phyloP scores from a whole-genome alignment of 1,140 invertebrate genomes.

The Sesamia nonagrioides region DNA sequence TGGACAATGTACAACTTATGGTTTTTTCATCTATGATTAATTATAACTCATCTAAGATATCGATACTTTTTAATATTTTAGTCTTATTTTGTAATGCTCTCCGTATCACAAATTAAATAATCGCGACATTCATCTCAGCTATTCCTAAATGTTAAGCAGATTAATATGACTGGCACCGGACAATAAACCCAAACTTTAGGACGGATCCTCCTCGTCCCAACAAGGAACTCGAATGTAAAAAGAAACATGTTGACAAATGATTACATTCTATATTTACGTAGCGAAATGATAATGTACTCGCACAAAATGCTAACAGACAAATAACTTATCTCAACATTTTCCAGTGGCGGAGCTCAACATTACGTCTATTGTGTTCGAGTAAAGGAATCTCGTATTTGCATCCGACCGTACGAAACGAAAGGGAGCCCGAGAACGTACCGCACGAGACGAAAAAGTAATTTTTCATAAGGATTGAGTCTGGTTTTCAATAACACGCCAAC shows the following conservation, averaged over 20 bases:
- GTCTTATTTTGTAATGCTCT: no score
- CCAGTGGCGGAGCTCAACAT: conserved; percentile 62
- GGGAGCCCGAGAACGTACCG: conserved; percentile 62
- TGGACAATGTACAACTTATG: no score
- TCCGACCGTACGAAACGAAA: conserved; percentile 65
- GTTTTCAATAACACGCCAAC: conserved; percentile 71
- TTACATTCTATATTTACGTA: conserved; percentile 55
- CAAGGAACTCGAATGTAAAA: conserved; percentile 4
- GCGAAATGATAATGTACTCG: conserved; percentile 58
- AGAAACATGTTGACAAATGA: conserved; percentile 51
- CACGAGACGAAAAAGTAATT: conserved; percentile 72
- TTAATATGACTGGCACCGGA: conserved; percentile 13
- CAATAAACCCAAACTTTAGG: conserved; percentile 14
- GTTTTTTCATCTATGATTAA: no score
- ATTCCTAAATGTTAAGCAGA: not conserved
- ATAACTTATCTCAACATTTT: conserved; percentile 72
- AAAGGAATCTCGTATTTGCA: conserved; percentile 74
- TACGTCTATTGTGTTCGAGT: conserved; percentile 68
- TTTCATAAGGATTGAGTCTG: conserved; percentile 70
- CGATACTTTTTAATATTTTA: no score
- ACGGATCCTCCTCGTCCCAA: conserved; percentile 33
- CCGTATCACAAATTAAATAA: no score
- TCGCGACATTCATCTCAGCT: not conserved
- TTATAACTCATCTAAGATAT: no score
- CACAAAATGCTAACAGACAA: conserved; percentile 65